These are phyloP conservation scores for Atherix ibis DNA, from an alignment of 2,888 invertebrate genomes.

Conservation along the genomic window DNA sequence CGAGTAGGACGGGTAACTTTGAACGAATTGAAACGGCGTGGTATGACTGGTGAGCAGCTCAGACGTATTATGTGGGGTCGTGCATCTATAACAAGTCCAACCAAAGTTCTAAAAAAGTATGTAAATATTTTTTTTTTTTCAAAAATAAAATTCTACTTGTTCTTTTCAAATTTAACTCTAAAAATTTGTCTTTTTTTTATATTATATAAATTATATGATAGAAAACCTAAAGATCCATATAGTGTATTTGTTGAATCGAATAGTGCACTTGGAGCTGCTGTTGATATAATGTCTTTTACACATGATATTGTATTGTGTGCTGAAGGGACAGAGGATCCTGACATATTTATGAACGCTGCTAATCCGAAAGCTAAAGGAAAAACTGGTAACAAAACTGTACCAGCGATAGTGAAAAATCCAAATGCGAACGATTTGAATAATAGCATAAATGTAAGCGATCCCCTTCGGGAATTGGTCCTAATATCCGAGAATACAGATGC, in stretches of 20 bases:
- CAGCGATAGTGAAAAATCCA: neutral
- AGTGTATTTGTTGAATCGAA: slow-evolving; percentile 23
- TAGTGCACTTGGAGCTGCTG: slow-evolving; percentile 54
- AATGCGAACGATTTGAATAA: neutral
- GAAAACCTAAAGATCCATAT: slow-evolving; percentile 27
- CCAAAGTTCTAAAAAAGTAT: slow-evolving; percentile 49
- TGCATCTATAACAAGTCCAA: slow-evolving; percentile 73
- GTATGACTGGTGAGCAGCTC: slow-evolving; percentile 75
- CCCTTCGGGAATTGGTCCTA: slow-evolving; percentile 45
- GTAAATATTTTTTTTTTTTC: slow-evolving; percentile 1
- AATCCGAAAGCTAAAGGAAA: slow-evolving; percentile 1
- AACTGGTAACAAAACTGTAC: neutral
- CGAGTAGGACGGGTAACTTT: slow-evolving; percentile 79
- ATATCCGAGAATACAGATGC: slow-evolving; percentile 35
- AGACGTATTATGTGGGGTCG: slow-evolving; percentile 82
- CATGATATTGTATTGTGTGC: slow-evolving; percentile 47
- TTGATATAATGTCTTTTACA: slow-evolving; percentile 72
- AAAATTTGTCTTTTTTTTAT: neutral
- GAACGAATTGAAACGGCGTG: slow-evolving; percentile 61
- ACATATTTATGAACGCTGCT: neutral
- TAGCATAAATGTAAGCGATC: no score
- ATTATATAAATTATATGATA: slow-evolving; percentile 6
- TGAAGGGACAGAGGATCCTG: slow-evolving; percentile 10
- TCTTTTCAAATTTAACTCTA: neutral
- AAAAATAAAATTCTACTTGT: slow-evolving; percentile 4